Evolutionary conservation across 2,797 vertebrate genomes (phyloP), one percentile per base, ranked within the genome.

Genomic region (Crypturellus tataupa): DNA sequence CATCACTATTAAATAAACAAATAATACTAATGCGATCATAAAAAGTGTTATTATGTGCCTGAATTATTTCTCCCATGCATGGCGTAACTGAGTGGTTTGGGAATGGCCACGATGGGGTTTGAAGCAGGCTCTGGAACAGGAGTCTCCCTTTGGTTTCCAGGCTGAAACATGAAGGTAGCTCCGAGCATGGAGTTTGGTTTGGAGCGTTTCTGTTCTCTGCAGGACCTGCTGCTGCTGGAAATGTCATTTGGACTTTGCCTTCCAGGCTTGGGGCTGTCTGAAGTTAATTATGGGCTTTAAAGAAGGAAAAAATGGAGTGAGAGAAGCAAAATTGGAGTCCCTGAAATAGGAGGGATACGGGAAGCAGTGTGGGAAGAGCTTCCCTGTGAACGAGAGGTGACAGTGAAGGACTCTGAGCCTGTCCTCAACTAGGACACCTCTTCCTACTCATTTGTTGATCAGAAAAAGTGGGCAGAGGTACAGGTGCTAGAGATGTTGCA

Each of bases 1-100:
- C 84, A 69, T 83, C 88, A 81, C 87, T 94, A 89, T 96, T 96
- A 96, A 95, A 93, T 97, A 96, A 96, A 96, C 95, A 97, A 97
- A 96, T 94, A 96, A 91, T 96, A 96, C 90, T 96, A 97, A 94
- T 85, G 86, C 51, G 46, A 80, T 92, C 78, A 63, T 96, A 96
- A 96, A 97, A 63, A 79, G 67, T 59, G 70, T 77, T 62, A 15
- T 85, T 80, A 56, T 81, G 72, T 91, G 60, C 44, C 91, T 73
- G 63, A 67, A 70, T 60, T 59, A 27, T 59, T 94, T 44, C 63
- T 81, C 63, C 59, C 5, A 1, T 85, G 82, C 1, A 0, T 75
- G 90, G 85, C 80, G 72, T 65, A 39, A 83, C 46, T 1, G 6
- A 94, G 55, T 53, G 42, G 72, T 69, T 63, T 83, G 46, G 53